phyloP scores from a whole-genome alignment of 2,797 vertebrate genomes.

The Coilia nasus region DNA sequence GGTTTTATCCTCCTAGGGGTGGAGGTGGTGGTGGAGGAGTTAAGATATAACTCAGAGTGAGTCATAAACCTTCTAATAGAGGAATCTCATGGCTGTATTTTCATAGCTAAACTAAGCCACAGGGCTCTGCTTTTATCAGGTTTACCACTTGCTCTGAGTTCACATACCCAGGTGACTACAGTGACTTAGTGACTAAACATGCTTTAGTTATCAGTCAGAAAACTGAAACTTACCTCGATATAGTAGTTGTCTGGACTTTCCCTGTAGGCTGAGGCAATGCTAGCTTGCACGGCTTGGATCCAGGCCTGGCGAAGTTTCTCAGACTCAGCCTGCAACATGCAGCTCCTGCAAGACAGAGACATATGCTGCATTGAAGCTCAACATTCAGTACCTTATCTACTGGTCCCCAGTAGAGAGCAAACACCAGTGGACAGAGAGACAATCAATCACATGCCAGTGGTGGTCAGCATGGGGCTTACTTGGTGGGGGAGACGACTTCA shows the following conservation, averaged over 20 bases:
- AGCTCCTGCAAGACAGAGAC: slow-evolving; percentile 80
- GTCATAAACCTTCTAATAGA: too few relatives aligned
- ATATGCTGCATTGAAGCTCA: neutral
- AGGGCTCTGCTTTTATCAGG: too few relatives aligned
- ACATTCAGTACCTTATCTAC: neutral
- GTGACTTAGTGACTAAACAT: too few relatives aligned
- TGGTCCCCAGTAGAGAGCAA: neutral
- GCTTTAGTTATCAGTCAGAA: too few relatives aligned
- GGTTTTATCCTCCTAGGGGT: too few relatives aligned
- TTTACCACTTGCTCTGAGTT: too few relatives aligned
- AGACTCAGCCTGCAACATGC: slow-evolving; percentile 97
- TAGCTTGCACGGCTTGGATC: slow-evolving; percentile 97
- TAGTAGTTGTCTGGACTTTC: slow-evolving; percentile 92
- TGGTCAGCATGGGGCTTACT: slow-evolving; percentile 76
- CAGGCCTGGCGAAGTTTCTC: slow-evolving; percentile 93
- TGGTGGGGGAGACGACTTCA: slow-evolving; percentile 94
- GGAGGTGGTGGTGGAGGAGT: too few relatives aligned
- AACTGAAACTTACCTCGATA: slow-evolving; percentile 77
- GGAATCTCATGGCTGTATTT: too few relatives aligned
- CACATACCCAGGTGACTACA: too few relatives aligned
- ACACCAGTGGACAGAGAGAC: neutral
- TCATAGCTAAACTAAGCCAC: too few relatives aligned
- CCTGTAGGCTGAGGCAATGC: slow-evolving; percentile 94
- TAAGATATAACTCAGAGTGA: too few relatives aligned
- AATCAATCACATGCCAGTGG: neutral